Conservation (phyloP, 2,888 invertebrate genomes). For the Callimorpha dominula region DNA sequence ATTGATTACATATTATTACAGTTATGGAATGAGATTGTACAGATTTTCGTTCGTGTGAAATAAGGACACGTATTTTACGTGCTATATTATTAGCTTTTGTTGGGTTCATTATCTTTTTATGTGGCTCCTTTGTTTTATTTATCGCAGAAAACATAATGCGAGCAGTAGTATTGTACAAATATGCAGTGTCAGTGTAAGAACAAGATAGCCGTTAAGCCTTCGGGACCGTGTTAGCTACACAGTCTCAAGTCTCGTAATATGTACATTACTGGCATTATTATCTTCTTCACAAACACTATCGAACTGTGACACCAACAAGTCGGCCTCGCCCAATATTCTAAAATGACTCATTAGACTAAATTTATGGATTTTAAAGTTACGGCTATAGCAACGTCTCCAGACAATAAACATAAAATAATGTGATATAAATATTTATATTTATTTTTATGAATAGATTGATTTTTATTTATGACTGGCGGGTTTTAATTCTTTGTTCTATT, state of each 20-base stretch:
- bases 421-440: not conserved
- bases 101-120: constrained; percentile 64
- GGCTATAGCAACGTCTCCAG: no score
- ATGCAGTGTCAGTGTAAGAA: not conserved
- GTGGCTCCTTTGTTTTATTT: constrained; percentile 45
- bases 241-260: not conserved
- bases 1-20: constrained; percentile 61
- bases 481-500: not conserved
- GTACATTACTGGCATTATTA: no score
- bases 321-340: no score
- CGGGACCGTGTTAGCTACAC: not conserved
- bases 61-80: constrained; percentile 60
- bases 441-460: not conserved
- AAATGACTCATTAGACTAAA: no score
- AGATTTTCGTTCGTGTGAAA: constrained; percentile 64
- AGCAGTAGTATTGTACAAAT: constrained; percentile 1
- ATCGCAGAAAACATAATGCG: constrained; percentile 46
- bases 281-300: no score
- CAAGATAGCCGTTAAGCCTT: not conserved
- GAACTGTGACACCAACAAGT: no score
- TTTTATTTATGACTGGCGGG: not conserved
- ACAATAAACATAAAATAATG: no score
- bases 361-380: no score
- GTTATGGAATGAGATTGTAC: constrained; percentile 38
- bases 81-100: constrained; percentile 65